These are phyloP conservation scores for Babyrousa celebensis DNA, from an alignment of 2,797 vertebrate genomes.

Conservation along the genomic window DNA sequence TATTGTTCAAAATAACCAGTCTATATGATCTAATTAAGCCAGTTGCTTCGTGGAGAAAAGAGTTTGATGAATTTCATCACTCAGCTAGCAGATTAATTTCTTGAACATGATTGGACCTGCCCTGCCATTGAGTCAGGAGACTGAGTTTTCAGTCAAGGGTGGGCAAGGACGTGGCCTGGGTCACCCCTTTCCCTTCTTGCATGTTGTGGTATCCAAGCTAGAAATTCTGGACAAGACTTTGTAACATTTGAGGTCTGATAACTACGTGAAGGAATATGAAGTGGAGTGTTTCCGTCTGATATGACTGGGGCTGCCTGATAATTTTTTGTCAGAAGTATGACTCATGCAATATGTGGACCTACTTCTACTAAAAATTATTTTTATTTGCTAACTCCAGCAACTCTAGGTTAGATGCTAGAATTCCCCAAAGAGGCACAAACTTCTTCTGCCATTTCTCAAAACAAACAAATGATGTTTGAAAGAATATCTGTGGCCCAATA, in stretches of 20 bases:
- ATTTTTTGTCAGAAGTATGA: conserved; percentile 1
- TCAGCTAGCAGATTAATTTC: conserved; percentile 44
- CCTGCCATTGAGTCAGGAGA: background rate
- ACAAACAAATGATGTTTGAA: background rate
- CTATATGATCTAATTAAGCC: conserved; percentile 69
- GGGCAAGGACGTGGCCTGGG: background rate
- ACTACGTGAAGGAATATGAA: background rate
- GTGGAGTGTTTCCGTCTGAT: conserved; percentile 5
- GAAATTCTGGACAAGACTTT: background rate
- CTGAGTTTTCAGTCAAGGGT: background rate
- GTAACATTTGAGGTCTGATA: background rate
- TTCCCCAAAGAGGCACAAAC: background rate
- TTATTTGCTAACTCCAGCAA: background rate
- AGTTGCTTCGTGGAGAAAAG: conserved; percentile 40
- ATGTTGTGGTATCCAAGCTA: background rate
- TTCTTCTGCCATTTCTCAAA: conserved; percentile 36
- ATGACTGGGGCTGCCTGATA: background rate
- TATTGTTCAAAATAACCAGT: conserved; percentile 68
- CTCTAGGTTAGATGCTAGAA: background rate
- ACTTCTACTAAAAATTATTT: conserved; percentile 57
- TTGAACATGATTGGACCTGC: background rate
- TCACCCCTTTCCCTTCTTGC: background rate
- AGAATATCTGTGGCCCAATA: background rate
- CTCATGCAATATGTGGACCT: background rate
- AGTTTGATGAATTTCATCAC: conserved; percentile 41